Percentiles rank a stretch among this genome's conserved stretches.
These are phyloP conservation scores for Andrena trimmerana DNA, from an alignment of 2,888 invertebrate genomes.

Conservation along the genomic window DNA sequence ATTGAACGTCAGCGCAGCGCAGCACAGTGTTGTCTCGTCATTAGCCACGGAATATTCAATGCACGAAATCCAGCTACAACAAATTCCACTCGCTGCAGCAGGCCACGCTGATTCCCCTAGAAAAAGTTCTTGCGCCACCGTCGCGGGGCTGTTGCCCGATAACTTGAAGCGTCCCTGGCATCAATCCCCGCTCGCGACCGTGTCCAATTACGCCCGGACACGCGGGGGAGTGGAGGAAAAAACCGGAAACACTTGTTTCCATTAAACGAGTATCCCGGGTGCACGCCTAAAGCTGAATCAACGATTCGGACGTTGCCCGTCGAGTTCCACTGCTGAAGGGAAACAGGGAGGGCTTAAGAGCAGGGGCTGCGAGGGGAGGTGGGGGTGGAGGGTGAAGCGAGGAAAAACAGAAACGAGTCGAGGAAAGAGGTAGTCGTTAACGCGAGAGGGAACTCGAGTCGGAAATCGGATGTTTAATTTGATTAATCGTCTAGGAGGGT, in stretches of 20 bases:
- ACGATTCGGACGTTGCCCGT: neutral
- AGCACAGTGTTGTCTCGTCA: too few species aligned
- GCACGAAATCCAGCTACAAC: too few species aligned
- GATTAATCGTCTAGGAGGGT: constrained; percentile 52
- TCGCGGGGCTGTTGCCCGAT: neutral
- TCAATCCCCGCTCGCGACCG: neutral
- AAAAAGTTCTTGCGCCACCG: neutral
- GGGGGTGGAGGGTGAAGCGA: neutral
- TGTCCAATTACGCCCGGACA: constrained; percentile 19
- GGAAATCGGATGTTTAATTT: constrained; percentile 61
- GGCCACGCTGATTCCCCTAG: neutral
- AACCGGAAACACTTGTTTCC: constrained; percentile 30
- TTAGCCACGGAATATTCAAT: too few species aligned
- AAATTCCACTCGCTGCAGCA: too few species aligned
- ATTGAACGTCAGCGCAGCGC: too few species aligned
- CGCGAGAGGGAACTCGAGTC: constrained; percentile 35
- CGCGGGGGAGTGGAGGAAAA: neutral
- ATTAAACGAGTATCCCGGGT: constrained; percentile 15
- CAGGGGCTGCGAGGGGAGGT: too few species aligned
- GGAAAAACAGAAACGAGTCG: neutral
- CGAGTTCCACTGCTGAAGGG: neutral
- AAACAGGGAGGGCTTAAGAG: neutral
- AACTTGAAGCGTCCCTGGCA: neutral
- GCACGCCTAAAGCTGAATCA: constrained; percentile 12
- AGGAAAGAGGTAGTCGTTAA: constrained; percentile 36